Evolutionary conservation across 2,113 vertebrate genomes (phyloP).

Genomic region (Corvus hawaiiensis): DNA sequence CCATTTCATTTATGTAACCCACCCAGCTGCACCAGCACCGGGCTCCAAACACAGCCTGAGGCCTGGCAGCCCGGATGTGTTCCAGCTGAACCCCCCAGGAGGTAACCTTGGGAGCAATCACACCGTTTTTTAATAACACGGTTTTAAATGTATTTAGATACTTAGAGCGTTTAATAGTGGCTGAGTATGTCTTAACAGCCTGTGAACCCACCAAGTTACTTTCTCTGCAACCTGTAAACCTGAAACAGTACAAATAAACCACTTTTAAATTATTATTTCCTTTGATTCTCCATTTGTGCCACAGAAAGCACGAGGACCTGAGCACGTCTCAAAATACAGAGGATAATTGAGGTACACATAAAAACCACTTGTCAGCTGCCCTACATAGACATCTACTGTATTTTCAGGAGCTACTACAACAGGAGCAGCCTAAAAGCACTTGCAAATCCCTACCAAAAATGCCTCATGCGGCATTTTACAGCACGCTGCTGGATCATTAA

Average conservation of each 20-base stretch:
- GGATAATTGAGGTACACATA: not conserved
- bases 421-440: not conserved
- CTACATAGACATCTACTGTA: slow-evolving; percentile 61
- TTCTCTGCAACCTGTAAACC: not conserved
- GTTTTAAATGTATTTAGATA: accelerated
- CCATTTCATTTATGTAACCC: not conserved
- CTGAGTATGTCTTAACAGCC: not conserved
- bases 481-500: not conserved
- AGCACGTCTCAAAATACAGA: not conserved
- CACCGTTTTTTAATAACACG: accelerated
- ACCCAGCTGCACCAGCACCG: not conserved
- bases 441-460: not conserved
- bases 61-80: not conserved
- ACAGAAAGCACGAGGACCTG: not conserved
- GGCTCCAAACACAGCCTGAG: not conserved
- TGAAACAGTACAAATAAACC: not conserved
- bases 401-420: slow-evolving; percentile 21
- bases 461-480: not conserved
- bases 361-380: slow-evolving; percentile 40
- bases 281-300: not conserved
- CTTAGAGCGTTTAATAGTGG: accelerated
- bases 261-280: not conserved
- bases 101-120: not conserved
- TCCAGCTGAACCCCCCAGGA: too few relatives aligned
- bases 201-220: accelerated